A percentile compares a stretch with the other conserved stretches of the same genome.
phyloP scores from a whole-genome alignment of 2,113 vertebrate genomes.

The Pithys albifrons region DNA sequence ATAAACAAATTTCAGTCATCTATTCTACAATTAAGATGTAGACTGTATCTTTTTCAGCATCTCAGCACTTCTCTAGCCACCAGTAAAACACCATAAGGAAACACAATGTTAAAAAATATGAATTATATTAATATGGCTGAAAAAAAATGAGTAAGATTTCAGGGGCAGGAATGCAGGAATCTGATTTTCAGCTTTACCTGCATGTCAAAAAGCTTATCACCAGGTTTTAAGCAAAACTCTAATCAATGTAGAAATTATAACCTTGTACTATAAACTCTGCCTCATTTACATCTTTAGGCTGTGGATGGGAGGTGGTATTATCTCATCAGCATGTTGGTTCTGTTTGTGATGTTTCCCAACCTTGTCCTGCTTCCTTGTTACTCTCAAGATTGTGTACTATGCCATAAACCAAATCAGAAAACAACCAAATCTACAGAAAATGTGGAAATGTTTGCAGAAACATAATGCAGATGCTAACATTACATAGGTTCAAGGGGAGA shows the following conservation, averaged over 20 bases:
- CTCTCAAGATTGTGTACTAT: no score
- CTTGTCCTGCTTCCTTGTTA: no score
- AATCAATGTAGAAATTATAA: background rate
- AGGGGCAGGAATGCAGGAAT: background rate
- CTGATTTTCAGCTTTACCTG: background rate
- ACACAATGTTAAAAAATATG: background rate
- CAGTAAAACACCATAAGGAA: background rate
- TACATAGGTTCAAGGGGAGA: background rate
- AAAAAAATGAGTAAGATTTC: background rate
- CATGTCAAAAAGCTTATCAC: background rate
- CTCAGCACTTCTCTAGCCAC: background rate
- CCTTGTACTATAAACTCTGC: no score
- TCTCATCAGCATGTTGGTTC: no score
- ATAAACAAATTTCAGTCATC: background rate
- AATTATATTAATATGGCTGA: background rate
- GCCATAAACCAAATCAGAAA: no score
- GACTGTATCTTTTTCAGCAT: background rate
- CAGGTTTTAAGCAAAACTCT: background rate
- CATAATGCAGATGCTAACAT: background rate
- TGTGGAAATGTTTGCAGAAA: background rate
- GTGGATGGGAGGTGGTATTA: no score
- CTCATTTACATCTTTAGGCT: no score
- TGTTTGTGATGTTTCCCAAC: no score
- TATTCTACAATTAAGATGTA: background rate
- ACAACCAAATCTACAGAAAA: background rate